Evolutionary conservation across 2,888 invertebrate species (phyloP), one percentile per base, ranked within the genome.

Genomic region (Helobdella robusta): DNA sequence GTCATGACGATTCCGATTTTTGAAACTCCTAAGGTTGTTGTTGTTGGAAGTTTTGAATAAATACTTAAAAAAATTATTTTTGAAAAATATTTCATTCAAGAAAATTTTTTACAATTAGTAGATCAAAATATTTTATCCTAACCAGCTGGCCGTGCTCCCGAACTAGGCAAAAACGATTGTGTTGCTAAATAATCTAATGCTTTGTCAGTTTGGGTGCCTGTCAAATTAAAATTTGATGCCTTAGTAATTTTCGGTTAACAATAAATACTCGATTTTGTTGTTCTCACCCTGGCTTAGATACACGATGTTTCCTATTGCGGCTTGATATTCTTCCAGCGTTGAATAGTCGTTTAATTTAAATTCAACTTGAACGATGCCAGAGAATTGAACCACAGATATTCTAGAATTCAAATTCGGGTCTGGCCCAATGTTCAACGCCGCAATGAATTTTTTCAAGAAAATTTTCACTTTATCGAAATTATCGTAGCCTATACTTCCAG

Each of bases 1-100:
- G 60, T 60, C 35, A 60, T 20, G 35, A 60, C 60, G 36, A 60
- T 36, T 11, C 40, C 60, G 18, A 60, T 40, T 25, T 44, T 60
- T 15, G 60, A 44, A 23, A 60, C 25, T 5, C 40, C 60, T 50
- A 23, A n/a, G 25, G 50, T n/a, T n/a, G n/a, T n/a, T n/a, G n/a
- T n/a, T n/a, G n/a, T n/a, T n/a, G n/a, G n/a, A n/a, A n/a, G n/a
- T 18, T 18, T 18, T 15, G 18, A 23, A 23, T 23, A 50, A 23
- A 23, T 50, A 8, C 25, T 23, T 18, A 23, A 23, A 23, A 6
- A 8, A 50, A 50, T 5, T 8, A 50, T 8, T 5, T 23, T 23
- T 23, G 25, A 15, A 15, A 40, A 40, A 8, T 40, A 8, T 8
- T 40, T 40, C 11, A 40, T 18, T 15, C 18, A 40, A 15, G 8